Evolutionary conservation across 1,140 invertebrate genomes (phyloP), one percentile per base, ranked within the genome.

Genomic region (Drosophila parvula): DNA sequence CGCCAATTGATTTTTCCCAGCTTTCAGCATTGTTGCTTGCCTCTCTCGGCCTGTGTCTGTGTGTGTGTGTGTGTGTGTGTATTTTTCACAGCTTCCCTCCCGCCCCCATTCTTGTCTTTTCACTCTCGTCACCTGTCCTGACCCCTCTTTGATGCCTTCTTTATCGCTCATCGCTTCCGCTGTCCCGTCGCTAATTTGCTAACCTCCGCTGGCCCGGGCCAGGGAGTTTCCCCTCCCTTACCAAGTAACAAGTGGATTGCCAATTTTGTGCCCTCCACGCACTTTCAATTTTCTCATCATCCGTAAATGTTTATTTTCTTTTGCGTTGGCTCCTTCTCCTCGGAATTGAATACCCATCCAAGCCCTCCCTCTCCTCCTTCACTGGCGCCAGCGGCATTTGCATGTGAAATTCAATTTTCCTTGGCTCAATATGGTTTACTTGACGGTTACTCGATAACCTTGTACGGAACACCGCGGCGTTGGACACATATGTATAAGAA

Each of bases 1-100:
- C 65, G 34, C 43, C 38, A 88, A 88, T 88, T 88, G 83, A 88
- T 88, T 88, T 88, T 88, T 88, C 83, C 73, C 63, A 89, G 63
- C 64, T 48, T 53, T 81, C 55, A 38, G 53, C 18, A 32, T 56
- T 83, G 38, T 51, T 61, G 74, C 62, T 50, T 60, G 61, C 50
- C 18, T 45, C 16, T 47, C 34, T 64, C 45, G 12, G 14, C 22
- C 27, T 30, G 27, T 64, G 30, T 55, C 11, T 45, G 27, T 77
- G 38, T 68, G 55, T 45, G 56, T 61, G 43, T 78, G 58, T 73
- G 22, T 22, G 22, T 22, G 22, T n/a, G n/a, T n/a, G n/a, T n/a
- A 34, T 38, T 71, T 76, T 64, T 67, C 67, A 62, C 83, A 86
- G 83, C 76, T 55, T 86, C 79, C 45, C 48, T 51, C 22, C n/a